Base-by-base conservation (phyloP, 2,888 invertebrate species). In the Ophion slaviceki region DNA sequence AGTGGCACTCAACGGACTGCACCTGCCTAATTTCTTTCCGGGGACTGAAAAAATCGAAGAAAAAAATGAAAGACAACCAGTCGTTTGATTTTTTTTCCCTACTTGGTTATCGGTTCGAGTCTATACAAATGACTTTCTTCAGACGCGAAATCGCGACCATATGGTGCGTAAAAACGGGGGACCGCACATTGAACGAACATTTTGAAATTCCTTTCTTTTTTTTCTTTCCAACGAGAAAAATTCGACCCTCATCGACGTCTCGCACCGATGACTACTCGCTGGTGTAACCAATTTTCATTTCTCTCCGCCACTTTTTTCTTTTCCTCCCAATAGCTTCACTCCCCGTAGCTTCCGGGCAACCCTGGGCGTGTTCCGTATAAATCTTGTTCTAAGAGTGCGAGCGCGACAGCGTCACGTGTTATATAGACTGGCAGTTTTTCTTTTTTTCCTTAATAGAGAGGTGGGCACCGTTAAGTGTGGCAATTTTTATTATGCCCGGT, bases 361-460 rank as follows among this genome's bases (percentile, higher is more conserved):
- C 72, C 67, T 85, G 81, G 85, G 85, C 85, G 85, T 85, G 85
- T 82, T 82, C 24, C 64, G 53, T 81, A 71, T 80, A 85, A 85
- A 85, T 85, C 85, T 82, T 70, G 6, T 71, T 36, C 74, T 62
- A 68, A 71, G 70, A 71, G 66, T 45, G 64, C 62, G 66, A 68
- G 45, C 67, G 57, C 66, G 57, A 47, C 59, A 20, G 61, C 45
- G 40, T 47, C 68, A 17, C 32, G 47, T 40, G 57, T 47, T 47
- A 47, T 45, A 32, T 45, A 70, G 53, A n/a, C 40, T 45, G 61
- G 61, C 40, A 75, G 59, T 84, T 80, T 84, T 81, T 78, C 64
- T 57, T 66, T 76, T 76, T 36, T 24, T 67, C 40, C 28, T 32
- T 85, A 81, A 82, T 82, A 85, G 81, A 85, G 85, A 81, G 85